phyloP scores from a whole-genome alignment of 2,113 vertebrate species.

The Oreotragus oreotragus region DNA sequence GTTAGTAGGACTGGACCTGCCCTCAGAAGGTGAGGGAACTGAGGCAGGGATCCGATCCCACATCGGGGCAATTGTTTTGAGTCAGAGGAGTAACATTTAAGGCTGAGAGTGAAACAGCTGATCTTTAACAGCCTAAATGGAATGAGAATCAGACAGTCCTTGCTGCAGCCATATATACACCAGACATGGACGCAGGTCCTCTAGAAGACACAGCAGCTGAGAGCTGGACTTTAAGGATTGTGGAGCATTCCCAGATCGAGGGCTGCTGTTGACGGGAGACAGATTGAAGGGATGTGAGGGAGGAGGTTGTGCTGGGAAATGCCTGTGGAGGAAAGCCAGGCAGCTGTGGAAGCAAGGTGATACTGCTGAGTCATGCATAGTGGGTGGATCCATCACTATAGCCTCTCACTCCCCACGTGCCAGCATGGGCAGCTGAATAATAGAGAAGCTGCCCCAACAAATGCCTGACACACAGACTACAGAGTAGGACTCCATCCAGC shows the following conservation, averaged over 20 bases:
- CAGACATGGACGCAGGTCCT: not conserved
- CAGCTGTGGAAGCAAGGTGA: not conserved
- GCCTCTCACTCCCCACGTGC: not conserved
- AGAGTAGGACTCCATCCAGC: not conserved
- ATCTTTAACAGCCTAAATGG: not conserved
- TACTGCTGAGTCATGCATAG: not conserved
- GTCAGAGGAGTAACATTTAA: not conserved
- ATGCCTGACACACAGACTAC: not conserved
- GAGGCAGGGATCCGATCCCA: not conserved
- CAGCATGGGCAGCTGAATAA: not conserved
- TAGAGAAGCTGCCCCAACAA: not conserved
- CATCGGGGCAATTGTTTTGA: not conserved
- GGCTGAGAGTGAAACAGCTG: not conserved
- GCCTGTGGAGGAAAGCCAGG: not conserved
- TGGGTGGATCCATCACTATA: not conserved
- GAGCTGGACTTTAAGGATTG: not conserved
- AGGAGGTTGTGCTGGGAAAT: not conserved
- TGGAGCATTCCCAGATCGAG: not conserved
- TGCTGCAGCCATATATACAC: not conserved
- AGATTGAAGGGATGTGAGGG: not conserved
- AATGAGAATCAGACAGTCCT: not conserved
- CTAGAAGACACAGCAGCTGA: not conserved
- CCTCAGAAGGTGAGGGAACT: not conserved
- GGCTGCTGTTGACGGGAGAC: not conserved
- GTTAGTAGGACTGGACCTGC: not conserved